Conservation (phyloP, 2,797 vertebrate genomes). For the Poliocrania exsul region DNA sequence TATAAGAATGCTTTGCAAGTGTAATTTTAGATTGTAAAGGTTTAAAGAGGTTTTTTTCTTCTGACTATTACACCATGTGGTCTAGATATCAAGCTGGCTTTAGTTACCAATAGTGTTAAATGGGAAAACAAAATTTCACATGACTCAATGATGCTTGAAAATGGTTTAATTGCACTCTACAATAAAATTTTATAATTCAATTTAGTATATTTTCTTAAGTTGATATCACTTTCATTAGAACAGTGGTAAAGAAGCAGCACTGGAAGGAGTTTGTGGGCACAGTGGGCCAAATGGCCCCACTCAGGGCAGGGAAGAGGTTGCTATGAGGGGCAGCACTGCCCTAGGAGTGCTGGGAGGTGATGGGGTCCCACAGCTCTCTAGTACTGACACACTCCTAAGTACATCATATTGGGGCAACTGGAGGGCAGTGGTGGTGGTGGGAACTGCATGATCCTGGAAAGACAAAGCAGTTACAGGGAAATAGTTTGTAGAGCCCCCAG, state of each 20-base stretch:
- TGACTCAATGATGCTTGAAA: background rate
- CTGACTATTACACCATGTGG: background rate
- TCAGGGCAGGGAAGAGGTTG: background rate
- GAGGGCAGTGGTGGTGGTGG: background rate
- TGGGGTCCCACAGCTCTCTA: background rate
- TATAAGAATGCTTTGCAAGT: conserved; percentile 18
- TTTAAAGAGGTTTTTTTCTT: conserved; percentile 1
- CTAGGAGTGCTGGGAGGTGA: background rate
- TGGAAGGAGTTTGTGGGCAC: background rate
- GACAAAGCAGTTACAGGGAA: background rate
- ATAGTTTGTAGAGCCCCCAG: background rate
- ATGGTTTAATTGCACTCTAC: background rate
- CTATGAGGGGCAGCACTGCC: background rate
- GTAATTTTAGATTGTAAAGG: background rate
- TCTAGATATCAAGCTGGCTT: conserved; percentile 58
- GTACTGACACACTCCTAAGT: background rate
- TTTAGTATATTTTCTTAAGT: background rate
- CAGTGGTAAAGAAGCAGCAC: background rate
- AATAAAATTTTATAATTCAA: conserved; percentile 38
- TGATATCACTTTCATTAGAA: background rate
- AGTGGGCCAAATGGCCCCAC: background rate
- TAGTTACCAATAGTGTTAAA: conserved; percentile 6
- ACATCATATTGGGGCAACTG: rapidly evolving
- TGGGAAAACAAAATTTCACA: conserved; percentile 3
- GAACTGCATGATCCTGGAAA: background rate